A percentile compares a stretch with the other conserved stretches of the same genome.
Conservation (phyloP, 2,888 invertebrate species). For the Aspidiotus rigidus region DNA sequence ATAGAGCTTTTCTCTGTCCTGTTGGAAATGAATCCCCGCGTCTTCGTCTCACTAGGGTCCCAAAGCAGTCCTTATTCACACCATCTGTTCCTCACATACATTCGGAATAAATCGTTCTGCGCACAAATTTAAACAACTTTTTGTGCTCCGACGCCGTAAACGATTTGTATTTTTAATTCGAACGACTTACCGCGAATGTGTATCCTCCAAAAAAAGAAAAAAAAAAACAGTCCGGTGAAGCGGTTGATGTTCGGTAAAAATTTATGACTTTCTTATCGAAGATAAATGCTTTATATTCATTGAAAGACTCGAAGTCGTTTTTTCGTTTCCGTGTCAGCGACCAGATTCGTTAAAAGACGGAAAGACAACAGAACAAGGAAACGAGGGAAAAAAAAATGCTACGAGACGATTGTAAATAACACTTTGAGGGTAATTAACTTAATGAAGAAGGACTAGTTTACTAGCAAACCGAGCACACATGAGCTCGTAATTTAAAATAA, state of each 20-base stretch:
- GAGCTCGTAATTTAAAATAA: conserved; percentile 28
- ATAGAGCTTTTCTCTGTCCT: too few relatives aligned
- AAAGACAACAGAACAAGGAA: not conserved
- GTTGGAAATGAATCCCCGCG: too few relatives aligned
- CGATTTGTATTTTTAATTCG: too few relatives aligned
- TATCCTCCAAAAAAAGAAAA: not conserved
- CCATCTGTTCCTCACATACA: too few relatives aligned
- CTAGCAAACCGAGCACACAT: conserved; percentile 5
- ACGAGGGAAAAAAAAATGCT: conserved; percentile 12
- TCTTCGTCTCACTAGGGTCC: too few relatives aligned
- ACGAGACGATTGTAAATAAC: conserved; percentile 13
- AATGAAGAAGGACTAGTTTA: conserved; percentile 24
- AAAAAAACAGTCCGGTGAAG: not conserved
- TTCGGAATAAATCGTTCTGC: too few relatives aligned
- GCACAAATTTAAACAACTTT: too few relatives aligned
- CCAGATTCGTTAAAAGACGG: conserved; percentile 12
- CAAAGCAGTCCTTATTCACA: too few relatives aligned
- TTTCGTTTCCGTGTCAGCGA: conserved; percentile 20
- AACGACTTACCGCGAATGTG: too few relatives aligned
- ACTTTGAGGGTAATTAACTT: conserved; percentile 29
- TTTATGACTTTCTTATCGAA: conserved; percentile 15
- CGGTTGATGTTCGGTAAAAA: conserved; percentile 7
- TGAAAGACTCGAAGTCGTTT: conserved; percentile 3
- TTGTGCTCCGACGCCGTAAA: too few relatives aligned
- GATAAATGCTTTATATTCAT: conserved; percentile 16